Percentiles rank a stretch among this genome's conserved stretches.
These are phyloP conservation scores for Euthynnus affinis DNA, from an alignment of 2,797 vertebrate species.

Conservation along the genomic window DNA sequence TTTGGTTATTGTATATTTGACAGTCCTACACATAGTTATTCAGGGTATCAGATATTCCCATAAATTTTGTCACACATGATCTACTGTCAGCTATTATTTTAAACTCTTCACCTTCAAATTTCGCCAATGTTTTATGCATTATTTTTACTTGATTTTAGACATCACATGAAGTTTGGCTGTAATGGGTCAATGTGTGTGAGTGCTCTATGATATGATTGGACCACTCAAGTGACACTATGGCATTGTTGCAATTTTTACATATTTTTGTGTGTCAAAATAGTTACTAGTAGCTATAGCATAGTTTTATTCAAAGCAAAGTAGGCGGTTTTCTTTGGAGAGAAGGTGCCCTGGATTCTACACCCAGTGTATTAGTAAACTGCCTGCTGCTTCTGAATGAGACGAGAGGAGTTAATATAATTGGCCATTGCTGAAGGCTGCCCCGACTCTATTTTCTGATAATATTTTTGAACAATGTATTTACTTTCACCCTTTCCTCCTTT, in stretches of 20 bases:
- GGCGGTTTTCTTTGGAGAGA: background rate
- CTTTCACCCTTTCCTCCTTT: conserved; percentile 4
- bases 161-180: too few species aligned
- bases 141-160: background rate
- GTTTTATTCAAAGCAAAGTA: conserved; percentile 4
- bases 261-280: background rate
- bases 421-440: conserved; percentile 10
- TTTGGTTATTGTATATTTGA: conserved; percentile 31
- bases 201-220: too few species aligned
- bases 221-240: too few species aligned
- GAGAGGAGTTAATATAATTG: conserved; percentile 32
- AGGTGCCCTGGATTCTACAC: conserved; percentile 12
- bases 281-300: background rate
- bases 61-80: background rate
- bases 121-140: background rate
- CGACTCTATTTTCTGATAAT: conserved; percentile 9
- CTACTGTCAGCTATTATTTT: background rate
- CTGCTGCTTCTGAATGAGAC: conserved; percentile 34
- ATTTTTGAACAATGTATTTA: conserved; percentile 23
- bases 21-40: background rate
- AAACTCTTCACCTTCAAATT: background rate
- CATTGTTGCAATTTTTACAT: too few species aligned
- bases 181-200: too few species aligned
- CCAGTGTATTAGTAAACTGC: conserved; percentile 30
- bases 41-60: background rate